Evolutionary conservation across 2,797 vertebrate genomes (phyloP), one percentile per base, ranked within the genome.

Genomic region (Caiman crocodilus): DNA sequence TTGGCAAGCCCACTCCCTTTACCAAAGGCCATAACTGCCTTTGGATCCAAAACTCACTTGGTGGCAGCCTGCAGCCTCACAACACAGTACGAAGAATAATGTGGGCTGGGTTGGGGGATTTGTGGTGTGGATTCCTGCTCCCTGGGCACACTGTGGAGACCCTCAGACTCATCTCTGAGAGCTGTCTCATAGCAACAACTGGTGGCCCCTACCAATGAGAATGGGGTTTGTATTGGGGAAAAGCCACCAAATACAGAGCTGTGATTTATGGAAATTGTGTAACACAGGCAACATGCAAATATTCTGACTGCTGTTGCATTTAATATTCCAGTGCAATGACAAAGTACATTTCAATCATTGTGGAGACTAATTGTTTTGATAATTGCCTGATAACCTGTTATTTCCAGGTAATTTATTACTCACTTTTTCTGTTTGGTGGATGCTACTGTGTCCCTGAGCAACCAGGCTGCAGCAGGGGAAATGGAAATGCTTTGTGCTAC

Each of bases 331-430:
- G 58, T 14, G 14, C 78, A 87, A 65, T 13, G 12, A 59, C 20
- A 55, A 67, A 64, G 67, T 59, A 87, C 84, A 74, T n/a, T 76
- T 25, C 32, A 50, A 61, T 63, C 90, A 76, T 30, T 9, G 8
- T 8, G 26, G 88, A 1, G 23, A 63, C 84, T 63, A 87, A 84
- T 59, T 74, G 85, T 87, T 84, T 2, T 26, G 65, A 69, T 77
- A 90, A 87, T 23, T 87, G 75, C 30, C 89, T 87, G 83, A 79
- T 61, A 91, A 89, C 14, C n/a, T 42, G 23, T 83, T 94, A 79
- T 91, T 89, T 90, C 82, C 84, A 84, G 80, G 80, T 73, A 84
- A 93, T 81, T 91, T 87, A 63, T 91, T 94, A 94, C 79, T 69
- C 10, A 7, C 50, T 60, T 77, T 89, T 95, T 93, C 92, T 25